Base-by-base conservation (phyloP, 2,797 vertebrate genomes). In the Spondyliosoma cantharus region DNA sequence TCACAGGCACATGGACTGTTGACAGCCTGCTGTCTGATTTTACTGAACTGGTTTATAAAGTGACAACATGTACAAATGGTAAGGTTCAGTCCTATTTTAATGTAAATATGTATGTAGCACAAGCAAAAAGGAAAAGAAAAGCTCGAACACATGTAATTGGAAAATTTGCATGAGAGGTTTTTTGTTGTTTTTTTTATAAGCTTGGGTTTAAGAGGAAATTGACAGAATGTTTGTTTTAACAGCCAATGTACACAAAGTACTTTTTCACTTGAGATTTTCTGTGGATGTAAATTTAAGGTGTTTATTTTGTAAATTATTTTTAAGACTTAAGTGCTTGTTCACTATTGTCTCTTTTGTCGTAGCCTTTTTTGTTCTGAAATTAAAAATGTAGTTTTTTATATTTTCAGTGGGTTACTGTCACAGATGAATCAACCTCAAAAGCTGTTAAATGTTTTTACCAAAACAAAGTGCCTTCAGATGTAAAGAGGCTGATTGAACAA, bases 101-200 rank as follows among this genome's bases (percentile, higher is more conserved):
- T 90, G 84, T 92, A 85, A 65, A 87, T 87, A 62, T 89, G 78
- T 89, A 73, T 14, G 78, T 74, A 69, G 42, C 3, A 12, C 17
- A 43, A 64, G 52, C 15, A 37, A 60, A 63, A 63, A 46, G 13
- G 16, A 5, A 24, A 62, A 62, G 29, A 3, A 27, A 9, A 24
- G 9, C 37, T 37, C 3, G 54, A 63, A 46, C 42, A 64, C 2
- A 43, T 48, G 13, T 43, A 29, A 27, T 37, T 27, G 14, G 14
- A 17, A 45, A 19, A 43, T 71, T 5, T 49, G 12, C 63, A 24
- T 2, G n/a, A 24, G 8, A 11, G 37, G 9, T 64, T 62, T n/a
- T 25, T 3, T 19, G 0, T 43, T 7, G 3, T 53, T 69, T 56
- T 59, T 43, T 32, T 54, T 6, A 64, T n/a, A 50, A 66, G 12